These are phyloP conservation scores for Hemithea aestivaria DNA, from an alignment of 2,888 invertebrate genomes.

Conservation along the genomic window DNA sequence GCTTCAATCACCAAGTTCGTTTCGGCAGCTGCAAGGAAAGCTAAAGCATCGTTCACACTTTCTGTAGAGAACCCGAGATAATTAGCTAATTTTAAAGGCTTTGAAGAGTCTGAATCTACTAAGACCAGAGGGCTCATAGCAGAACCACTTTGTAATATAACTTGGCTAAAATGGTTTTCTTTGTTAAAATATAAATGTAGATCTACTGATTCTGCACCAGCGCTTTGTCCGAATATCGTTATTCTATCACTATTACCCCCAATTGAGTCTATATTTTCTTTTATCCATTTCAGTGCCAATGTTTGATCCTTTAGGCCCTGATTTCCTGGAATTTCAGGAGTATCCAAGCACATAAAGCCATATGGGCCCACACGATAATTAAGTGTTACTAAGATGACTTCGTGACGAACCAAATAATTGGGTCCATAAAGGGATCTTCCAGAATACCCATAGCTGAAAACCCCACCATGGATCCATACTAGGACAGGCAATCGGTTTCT, in stretches of 20 bases:
- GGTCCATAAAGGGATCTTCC: constrained; percentile 40
- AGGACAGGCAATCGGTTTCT: constrained; percentile 42
- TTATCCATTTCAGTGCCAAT: constrained; percentile 49
- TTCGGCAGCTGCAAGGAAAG: too few species aligned
- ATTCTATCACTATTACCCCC: constrained; percentile 48
- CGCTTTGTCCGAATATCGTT: constrained; percentile 51
- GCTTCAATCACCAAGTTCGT: too few species aligned
- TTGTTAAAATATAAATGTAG: constrained; percentile 39
- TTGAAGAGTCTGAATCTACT: too few species aligned
- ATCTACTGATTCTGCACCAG: constrained; percentile 44
- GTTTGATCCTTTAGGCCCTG: constrained; percentile 55
- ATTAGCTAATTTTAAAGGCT: too few species aligned
- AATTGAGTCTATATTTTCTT: constrained; percentile 48
- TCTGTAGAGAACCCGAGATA: too few species aligned
- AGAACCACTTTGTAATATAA: constrained; percentile 47
- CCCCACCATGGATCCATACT: constrained; percentile 51
- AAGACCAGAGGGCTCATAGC: constrained; percentile 31
- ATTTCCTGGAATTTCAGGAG: constrained; percentile 46
- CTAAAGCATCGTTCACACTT: too few species aligned
- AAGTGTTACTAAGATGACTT: constrained; percentile 47
- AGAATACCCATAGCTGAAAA: constrained; percentile 34
- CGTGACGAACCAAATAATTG: constrained; percentile 40
- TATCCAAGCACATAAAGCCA: constrained; percentile 54
- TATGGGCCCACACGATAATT: constrained; percentile 56
- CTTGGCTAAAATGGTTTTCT: constrained; percentile 44